Percentiles rank a stretch among this genome's conserved stretches.
phyloP scores from a whole-genome alignment of 2,113 vertebrate species.

The Phrynosoma blainvillii region DNA sequence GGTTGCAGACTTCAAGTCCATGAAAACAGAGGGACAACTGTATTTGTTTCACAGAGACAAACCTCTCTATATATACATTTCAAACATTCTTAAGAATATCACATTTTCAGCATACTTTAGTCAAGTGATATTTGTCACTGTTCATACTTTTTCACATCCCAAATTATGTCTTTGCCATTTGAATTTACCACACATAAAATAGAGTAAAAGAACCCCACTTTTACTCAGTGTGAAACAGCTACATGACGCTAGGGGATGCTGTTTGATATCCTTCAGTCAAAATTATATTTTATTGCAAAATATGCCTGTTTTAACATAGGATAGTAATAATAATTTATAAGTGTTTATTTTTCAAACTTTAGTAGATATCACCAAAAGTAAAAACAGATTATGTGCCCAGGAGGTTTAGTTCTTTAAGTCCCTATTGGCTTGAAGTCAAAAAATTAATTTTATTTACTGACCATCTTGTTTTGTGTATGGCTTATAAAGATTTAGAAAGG shows the following conservation, averaged over 20 bases:
- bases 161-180: background rate
- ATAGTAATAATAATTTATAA: background rate
- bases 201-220: background rate
- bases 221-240: background rate
- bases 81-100: background rate
- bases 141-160: background rate
- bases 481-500: background rate
- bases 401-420: constrained; percentile 51
- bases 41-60: background rate
- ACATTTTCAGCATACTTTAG: constrained; percentile 1
- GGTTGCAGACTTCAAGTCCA: no score
- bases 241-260: constrained; percentile 60
- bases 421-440: constrained; percentile 49
- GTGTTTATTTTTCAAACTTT: constrained; percentile 27
- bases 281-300: background rate
- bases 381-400: constrained; percentile 54
- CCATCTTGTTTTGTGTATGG: background rate
- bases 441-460: constrained; percentile 52
- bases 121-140: background rate
- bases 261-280: constrained; percentile 25
- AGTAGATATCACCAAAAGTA: constrained; percentile 39
- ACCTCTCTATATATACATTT: background rate
- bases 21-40: no score
- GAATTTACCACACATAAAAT: constrained; percentile 1
- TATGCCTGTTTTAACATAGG: background rate